Evolutionary conservation across 2,113 vertebrate species (phyloP), one percentile per base, ranked within the genome.

Genomic region (Polypterus bichir): DNA sequence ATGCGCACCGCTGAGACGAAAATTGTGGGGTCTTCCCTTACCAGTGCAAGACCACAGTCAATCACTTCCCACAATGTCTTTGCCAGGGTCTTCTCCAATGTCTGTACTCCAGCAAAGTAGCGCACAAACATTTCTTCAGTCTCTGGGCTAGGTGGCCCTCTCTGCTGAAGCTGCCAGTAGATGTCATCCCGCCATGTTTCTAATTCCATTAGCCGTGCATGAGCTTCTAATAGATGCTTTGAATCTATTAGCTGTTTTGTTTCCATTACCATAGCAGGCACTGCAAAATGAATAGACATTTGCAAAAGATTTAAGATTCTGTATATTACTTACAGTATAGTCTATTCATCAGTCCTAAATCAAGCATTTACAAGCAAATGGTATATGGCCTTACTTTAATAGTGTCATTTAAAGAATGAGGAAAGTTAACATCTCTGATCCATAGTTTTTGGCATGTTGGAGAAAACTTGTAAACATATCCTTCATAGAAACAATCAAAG

Each of bases 1-100:
- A 99, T 92, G 54, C 96, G 86, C 59, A 97, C 73, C 0, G 92
- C 91, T 0, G 92, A 92, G 44, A 99, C 96, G 2, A 99, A 88
- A 1, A 89, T 81, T 1, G 88, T 81, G 0, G 96, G 94, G 71
- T 99, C 88, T 59, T 95, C 86, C 0, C 71, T 77, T 6, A 91
- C 91, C 74, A 94, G 74, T 46, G 57, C 68, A 68, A 91, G 70
- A 68, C 88, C 74, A 44, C 81, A 72, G 68, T 80, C 84, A 74
- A 91, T 86, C 0, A 91, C 83, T 1, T 81, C 79, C 92, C 88
- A 97, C 63, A 86, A 78, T 77, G 89, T 86, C 73, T 77, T 88
- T 55, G 85, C 89, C 64, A 98, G 73, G 27, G 83, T 85, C 57
- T 95, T 86, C 0, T 89, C 91, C 71, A 97, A 79, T 65, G 81